phyloP scores from a whole-genome alignment of 2,888 invertebrate species.

The Quadriops clusia region DNA sequence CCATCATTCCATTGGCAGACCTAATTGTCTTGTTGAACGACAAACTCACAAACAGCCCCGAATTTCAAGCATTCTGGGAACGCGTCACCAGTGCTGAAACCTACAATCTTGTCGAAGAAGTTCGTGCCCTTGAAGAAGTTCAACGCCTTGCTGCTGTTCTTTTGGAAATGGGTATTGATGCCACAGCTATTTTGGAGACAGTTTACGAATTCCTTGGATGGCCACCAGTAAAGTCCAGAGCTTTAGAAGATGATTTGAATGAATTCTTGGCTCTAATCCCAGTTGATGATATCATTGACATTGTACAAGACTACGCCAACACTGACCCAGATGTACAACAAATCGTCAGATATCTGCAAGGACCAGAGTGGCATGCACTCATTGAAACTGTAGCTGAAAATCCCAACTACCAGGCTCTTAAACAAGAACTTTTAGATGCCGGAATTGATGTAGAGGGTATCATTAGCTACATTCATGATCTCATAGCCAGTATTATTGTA shows the following conservation, averaged over 20 bases:
- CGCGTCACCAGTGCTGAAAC: slow-evolving; percentile 18
- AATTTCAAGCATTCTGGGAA: slow-evolving; percentile 20
- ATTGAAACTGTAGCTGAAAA: slow-evolving; percentile 15
- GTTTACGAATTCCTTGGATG: slow-evolving; percentile 21
- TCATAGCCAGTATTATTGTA: slow-evolving; percentile 14
- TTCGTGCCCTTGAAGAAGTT: slow-evolving; percentile 19
- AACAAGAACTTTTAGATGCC: slow-evolving; percentile 15
- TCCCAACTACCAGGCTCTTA: slow-evolving; percentile 16
- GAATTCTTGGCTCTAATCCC: slow-evolving; percentile 21
- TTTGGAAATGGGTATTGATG: slow-evolving; percentile 19
- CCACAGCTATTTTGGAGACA: slow-evolving; percentile 15
- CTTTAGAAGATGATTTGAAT: slow-evolving; percentile 15
- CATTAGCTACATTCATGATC: slow-evolving; percentile 13
- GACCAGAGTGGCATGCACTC: slow-evolving; percentile 20
- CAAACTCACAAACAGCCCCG: slow-evolving; percentile 18
- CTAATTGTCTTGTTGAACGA: slow-evolving; percentile 16
- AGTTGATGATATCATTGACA: slow-evolving; percentile 17
- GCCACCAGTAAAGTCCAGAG: no score
- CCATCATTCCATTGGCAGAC: slow-evolving; percentile 17
- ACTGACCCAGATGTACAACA: slow-evolving; percentile 20
- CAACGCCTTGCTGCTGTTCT: slow-evolving; percentile 15
- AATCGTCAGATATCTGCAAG: slow-evolving; percentile 21
- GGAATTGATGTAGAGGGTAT: slow-evolving; percentile 19
- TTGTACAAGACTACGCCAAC: slow-evolving; percentile 18
- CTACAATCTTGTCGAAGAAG: slow-evolving; percentile 18